Evolutionary conservation across 2,888 invertebrate species (phyloP).

Genomic region (Luperina testacea): DNA sequence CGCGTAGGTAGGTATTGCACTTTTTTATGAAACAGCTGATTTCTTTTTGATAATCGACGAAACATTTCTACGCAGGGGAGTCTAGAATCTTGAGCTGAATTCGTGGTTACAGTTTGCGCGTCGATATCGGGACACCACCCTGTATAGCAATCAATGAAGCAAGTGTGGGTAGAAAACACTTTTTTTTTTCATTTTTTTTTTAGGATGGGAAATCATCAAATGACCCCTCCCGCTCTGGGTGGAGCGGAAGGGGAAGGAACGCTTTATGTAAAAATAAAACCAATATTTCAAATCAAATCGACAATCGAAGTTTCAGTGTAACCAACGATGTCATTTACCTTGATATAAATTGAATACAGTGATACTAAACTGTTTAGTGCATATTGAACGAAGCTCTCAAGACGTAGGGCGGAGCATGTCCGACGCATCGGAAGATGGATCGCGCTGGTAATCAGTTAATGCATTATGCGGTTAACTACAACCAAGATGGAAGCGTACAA

Average conservation of each 20-base stretch:
- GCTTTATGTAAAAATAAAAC: neutral
- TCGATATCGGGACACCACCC: neutral
- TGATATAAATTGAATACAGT: conserved; percentile 45
- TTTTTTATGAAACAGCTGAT: too few relatives aligned
- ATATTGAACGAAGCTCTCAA: conserved; percentile 68
- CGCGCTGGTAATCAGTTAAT: conserved; percentile 87
- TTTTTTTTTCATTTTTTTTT: too few relatives aligned
- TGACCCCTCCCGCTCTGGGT: too few relatives aligned
- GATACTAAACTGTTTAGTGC: conserved; percentile 57
- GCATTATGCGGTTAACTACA: conserved; percentile 86
- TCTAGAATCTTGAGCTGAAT: neutral
- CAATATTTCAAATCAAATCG: conserved; percentile 1
- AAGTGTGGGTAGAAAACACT: too few relatives aligned
- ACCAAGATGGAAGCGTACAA: conserved; percentile 77
- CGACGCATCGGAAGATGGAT: conserved; percentile 86
- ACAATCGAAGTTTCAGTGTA: neutral
- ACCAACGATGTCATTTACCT: conserved; percentile 30
- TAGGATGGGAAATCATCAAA: too few relatives aligned
- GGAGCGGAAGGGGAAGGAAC: too few relatives aligned
- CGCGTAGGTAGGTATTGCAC: too few relatives aligned
- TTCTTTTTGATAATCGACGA: too few relatives aligned
- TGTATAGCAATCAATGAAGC: neutral
- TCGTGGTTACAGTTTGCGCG: neutral
- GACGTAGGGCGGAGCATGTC: conserved; percentile 79
- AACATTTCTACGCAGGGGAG: too few relatives aligned